These are phyloP conservation scores for Falco columbarius DNA, from an alignment of 2,797 vertebrate species.

Conservation along the genomic window DNA sequence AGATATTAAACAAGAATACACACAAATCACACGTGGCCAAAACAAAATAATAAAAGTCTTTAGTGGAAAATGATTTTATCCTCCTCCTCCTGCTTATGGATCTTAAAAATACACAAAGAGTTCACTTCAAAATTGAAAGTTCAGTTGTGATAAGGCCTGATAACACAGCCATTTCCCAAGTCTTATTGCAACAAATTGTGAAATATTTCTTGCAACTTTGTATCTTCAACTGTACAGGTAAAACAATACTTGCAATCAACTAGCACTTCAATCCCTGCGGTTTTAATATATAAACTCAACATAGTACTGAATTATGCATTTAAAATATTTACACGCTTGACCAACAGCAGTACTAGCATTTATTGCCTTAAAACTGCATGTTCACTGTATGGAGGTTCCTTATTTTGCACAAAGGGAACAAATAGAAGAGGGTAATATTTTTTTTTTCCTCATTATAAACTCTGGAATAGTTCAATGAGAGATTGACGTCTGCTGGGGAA, in stretches of 20 bases:
- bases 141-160: slow-evolving; percentile 61
- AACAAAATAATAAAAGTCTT: slow-evolving; percentile 75
- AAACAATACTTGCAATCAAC: slow-evolving; percentile 65
- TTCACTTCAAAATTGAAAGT: slow-evolving; percentile 63
- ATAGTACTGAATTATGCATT: slow-evolving; percentile 70
- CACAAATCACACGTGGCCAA: slow-evolving; percentile 75
- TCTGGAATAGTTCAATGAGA: background rate
- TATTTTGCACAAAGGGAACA: slow-evolving; percentile 57
- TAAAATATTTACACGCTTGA: slow-evolving; percentile 72
- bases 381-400: slow-evolving; percentile 58
- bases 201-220: slow-evolving; percentile 58
- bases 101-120: slow-evolving; percentile 72
- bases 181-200: slow-evolving; percentile 58
- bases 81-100: slow-evolving; percentile 59
- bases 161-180: slow-evolving; percentile 63
- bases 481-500: background rate
- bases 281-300: slow-evolving; percentile 72
- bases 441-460: background rate
- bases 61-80: slow-evolving; percentile 76
- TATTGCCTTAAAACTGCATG: slow-evolving; percentile 72
- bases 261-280: slow-evolving; percentile 63
- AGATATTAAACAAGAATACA: slow-evolving; percentile 45
- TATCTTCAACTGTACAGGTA: slow-evolving; percentile 65
- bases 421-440: background rate
- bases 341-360: slow-evolving; percentile 70